Conservation (phyloP, 1,140 invertebrate species). For the Bombus confusus region DNA sequence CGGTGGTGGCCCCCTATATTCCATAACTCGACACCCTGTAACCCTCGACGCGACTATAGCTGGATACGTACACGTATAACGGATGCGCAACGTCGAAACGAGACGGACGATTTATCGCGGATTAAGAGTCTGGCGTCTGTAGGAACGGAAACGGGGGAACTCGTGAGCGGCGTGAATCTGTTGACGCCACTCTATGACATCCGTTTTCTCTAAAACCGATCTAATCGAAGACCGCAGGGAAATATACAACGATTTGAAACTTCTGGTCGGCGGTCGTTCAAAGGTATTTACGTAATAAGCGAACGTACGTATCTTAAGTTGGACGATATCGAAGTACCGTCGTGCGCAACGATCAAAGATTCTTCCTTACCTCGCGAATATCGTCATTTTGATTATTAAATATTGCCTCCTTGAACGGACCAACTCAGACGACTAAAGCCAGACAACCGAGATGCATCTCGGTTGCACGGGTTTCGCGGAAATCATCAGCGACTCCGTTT, state of each 20-base stretch:
- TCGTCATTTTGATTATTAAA: not conserved
- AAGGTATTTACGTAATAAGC: too few relatives aligned
- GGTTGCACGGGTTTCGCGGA: conserved; percentile 20
- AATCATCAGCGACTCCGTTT: conserved; percentile 9
- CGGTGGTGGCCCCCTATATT: conserved; percentile 56
- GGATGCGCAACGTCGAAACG: conserved; percentile 48
- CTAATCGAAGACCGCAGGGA: not conserved
- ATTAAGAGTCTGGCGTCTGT: conserved; percentile 18
- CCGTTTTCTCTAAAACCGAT: not conserved
- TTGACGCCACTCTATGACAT: not conserved
- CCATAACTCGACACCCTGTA: conserved; percentile 70
- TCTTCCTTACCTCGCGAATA: not conserved
- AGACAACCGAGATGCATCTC: too few relatives aligned
- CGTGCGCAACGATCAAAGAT: not conserved
- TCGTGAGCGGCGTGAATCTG: not conserved
- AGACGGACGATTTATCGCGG: conserved; percentile 67
- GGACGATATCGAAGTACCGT: not conserved
- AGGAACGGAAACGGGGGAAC: not conserved
- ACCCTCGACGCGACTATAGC: conserved; percentile 51
- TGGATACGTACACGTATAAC: conserved; percentile 52
- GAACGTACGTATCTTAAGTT: too few relatives aligned
- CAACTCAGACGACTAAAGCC: too few relatives aligned
- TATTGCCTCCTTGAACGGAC: too few relatives aligned
- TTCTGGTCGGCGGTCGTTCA: too few relatives aligned
- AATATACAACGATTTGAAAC: too few relatives aligned